Base-by-base conservation (phyloP, 2,888 invertebrate genomes). In the Priocnemis perturbator region DNA sequence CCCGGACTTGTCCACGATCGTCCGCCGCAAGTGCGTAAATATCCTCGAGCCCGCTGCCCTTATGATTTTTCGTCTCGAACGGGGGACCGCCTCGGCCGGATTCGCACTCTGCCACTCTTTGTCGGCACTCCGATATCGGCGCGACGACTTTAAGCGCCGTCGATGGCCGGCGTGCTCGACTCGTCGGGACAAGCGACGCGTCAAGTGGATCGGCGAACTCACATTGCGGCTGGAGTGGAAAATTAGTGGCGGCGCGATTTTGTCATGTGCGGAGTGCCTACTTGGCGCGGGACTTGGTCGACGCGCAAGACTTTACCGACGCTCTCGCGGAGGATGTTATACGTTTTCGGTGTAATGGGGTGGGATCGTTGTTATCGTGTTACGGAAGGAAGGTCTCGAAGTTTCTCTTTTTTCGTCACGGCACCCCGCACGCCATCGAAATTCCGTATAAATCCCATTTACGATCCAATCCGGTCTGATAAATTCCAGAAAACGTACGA, bases 401-500 rank as follows among this genome's bases (percentile, higher is more conserved):
- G 11, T 37, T 37, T 11, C 37, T 37, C 45, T 19, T 20, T 76
- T 73, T 68, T 75, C 61, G n/a, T 64, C 66, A 60, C 47, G 50
- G 47, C 44, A 17, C 64, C 65, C 64, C 47, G 58, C 26, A 4
- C 52, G 14, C 60, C 19, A 47, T 60, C 59, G 59, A 63, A 71
- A 76, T 74, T 69, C 74, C 74, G 58, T 64, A 69, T 73, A 69
- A 71, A 82, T 60, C 74, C 78, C 77, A 82, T 83, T 82, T 80
- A 73, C 77, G 75, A 83, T 82, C 80, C 81, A 85, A 84, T 83
- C 77, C 77, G 67, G 60, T 64, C 68, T 79, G 84, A 86, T 85
- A 85, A 86, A 85, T 86, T 85, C 81, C 82, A 74, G 82, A 85
- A 86, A 86, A 83, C 77, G 74, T 72, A 75, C 82, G 78, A 85